Evolutionary conservation across 2,113 vertebrate genomes (phyloP).

Genomic region (Gambusia affinis): DNA sequence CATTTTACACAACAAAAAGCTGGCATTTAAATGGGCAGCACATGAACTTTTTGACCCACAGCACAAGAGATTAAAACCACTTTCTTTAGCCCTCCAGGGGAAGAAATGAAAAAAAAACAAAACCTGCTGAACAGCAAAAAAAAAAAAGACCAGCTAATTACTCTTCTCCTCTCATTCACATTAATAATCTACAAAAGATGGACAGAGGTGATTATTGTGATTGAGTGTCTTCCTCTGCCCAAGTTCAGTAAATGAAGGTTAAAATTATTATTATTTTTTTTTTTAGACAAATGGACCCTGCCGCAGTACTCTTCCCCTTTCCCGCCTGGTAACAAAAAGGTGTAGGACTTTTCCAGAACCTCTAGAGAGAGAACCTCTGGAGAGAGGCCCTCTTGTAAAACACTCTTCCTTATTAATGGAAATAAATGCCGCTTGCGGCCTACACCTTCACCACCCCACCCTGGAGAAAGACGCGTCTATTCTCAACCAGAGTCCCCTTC

Average conservation of each 20-base stretch:
- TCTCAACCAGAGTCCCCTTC: conserved; percentile 75
- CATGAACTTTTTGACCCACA: not conserved
- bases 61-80: not conserved
- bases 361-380: conserved; percentile 54
- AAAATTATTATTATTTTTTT: conserved; percentile 32
- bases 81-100: not conserved
- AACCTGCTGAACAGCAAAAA: not conserved
- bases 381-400: conserved; percentile 60
- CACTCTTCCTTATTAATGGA: conserved; percentile 69
- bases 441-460: not conserved
- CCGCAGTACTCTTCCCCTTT: not conserved
- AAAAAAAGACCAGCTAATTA: conserved; percentile 2
- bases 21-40: not conserved
- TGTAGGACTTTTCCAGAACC: conserved; percentile 50
- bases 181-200: conserved; percentile 47
- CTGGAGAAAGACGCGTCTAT: conserved; percentile 69
- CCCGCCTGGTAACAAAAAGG: conserved; percentile 27
- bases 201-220: conserved; percentile 62
- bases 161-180: conserved; percentile 42
- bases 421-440: conserved; percentile 64
- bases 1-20: not conserved
- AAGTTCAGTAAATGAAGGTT: conserved; percentile 50
- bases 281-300: not conserved
- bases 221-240: conserved; percentile 37
- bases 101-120: not conserved